These are phyloP conservation scores for Leptinotarsa undecemlineata DNA, from an alignment of 1,140 invertebrate species.

Conservation along the genomic window DNA sequence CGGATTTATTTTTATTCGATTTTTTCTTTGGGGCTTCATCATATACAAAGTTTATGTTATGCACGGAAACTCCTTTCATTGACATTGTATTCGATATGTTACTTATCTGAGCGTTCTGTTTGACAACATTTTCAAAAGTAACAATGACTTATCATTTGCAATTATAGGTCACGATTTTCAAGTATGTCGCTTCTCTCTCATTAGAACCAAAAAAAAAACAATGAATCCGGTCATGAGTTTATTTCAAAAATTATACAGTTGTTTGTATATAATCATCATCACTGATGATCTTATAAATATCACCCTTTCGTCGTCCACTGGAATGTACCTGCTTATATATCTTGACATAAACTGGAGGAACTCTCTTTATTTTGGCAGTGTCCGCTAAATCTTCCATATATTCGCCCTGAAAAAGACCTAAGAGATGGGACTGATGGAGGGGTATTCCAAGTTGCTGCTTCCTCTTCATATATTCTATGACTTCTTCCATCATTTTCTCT, in stretches of 20 bases:
- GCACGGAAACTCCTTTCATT: no score
- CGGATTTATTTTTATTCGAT: no score
- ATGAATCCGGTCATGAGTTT: no score
- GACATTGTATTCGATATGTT: no score
- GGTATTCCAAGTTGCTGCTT: slow-evolving; percentile 28
- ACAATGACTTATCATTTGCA: no score
- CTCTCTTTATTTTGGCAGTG: slow-evolving; percentile 37
- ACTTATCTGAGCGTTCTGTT: no score
- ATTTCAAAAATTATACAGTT: background rate
- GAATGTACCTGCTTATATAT: slow-evolving; percentile 24
- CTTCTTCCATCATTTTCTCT: slow-evolving; percentile 59
- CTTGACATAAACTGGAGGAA: slow-evolving; percentile 35
- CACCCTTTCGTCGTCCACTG: background rate
- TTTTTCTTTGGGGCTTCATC: no score
- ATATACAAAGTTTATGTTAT: no score
- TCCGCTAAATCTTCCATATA: slow-evolving; percentile 43
- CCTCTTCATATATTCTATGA: slow-evolving; percentile 50
- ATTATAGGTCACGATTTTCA: no score
- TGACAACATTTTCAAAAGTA: no score
- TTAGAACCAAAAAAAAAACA: no score
- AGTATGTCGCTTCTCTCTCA: no score
- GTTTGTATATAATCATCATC: slow-evolving; percentile 28
- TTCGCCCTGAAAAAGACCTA: slow-evolving; percentile 37
- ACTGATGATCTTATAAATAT: slow-evolving; percentile 28
- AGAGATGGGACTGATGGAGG: slow-evolving; percentile 34